Evolutionary conservation across 1,140 invertebrate species (phyloP), one percentile per base, ranked within the genome.

Genomic region (Hycleus cichorii): DNA sequence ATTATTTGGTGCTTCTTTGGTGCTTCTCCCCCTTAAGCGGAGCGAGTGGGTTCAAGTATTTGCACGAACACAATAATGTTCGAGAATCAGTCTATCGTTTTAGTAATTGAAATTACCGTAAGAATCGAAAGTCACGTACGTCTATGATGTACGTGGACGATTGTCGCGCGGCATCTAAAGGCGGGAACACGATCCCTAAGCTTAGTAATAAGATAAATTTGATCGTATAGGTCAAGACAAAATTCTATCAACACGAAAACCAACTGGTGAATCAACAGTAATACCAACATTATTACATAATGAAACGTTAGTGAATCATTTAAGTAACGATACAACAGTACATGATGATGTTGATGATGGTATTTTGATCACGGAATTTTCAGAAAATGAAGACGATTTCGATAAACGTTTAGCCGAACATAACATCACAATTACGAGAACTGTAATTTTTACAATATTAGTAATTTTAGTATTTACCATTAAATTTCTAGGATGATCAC

Each of bases 401-500:
- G 61, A 79, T 10, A 75, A 72, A 12, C 78, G 76, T 0, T 59
- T 81, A 10, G 47, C 60, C 0, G 66, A 77, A 12, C 73, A 81
- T 55, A 80, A 81, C 45, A 77, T 81, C 27, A 79, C 75, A 1
- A 72, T 69, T 38, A 74, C 65, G 2, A 67, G 74, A 45, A 67
- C 53, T 9, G 65, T 67, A 62, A 46, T 38, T 39, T 26, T 11
- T 27, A 66, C 53, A 62, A 67, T 64, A 63, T 57, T 60, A n/a
- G 47, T 47, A 27, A 59, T 64, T 38, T 39, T 40, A 55, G 26
- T 6, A 40, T 26, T 38, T 58, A 25, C 47, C 43, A 27, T 47
- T 52, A 58, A 39, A 46, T 49, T 72, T 76, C 45, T 67, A 88
- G 80, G 89, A 91, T 64, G 75, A 78, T 27, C 86, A 90, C 70